Percentiles rank a stretch among this genome's conserved stretches.
phyloP scores from a whole-genome alignment of 1,140 invertebrate species.

The Drosophila miranda region DNA sequence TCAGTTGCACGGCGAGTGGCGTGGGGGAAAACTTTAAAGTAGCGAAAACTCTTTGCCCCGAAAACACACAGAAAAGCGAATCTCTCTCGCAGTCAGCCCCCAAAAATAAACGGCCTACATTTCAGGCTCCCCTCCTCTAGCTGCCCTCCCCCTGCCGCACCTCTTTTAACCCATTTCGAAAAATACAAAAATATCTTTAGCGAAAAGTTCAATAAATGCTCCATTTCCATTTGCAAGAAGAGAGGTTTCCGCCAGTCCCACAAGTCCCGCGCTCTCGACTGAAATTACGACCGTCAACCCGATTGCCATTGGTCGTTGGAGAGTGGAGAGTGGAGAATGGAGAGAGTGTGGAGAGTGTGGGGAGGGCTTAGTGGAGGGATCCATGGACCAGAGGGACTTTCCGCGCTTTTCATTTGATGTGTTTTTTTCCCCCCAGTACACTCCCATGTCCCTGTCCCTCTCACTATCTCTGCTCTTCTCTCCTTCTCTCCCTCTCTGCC shows the following conservation, averaged over 20 bases:
- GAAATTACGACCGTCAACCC: conserved; percentile 66
- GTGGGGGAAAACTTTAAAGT: conserved; percentile 49
- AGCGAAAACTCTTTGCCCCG: conserved; percentile 35
- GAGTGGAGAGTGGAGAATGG: too few relatives aligned
- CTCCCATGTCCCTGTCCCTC: neutral
- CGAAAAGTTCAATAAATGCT: conserved; percentile 78
- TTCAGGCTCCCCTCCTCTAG: conserved; percentile 9
- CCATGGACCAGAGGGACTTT: conserved; percentile 10
- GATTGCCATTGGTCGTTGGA: conserved; percentile 45
- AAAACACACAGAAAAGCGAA: conserved; percentile 1
- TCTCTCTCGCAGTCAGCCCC: conserved; percentile 23
- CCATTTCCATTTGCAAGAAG: conserved; percentile 66
- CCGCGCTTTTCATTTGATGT: conserved; percentile 61
- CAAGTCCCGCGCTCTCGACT: conserved; percentile 5
- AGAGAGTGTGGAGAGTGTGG: too few relatives aligned
- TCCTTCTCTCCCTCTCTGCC: neutral
- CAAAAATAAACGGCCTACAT: conserved; percentile 69
- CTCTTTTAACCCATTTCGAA: conserved; percentile 54
- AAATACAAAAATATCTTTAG: conserved; percentile 72
- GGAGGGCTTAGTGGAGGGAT: conserved; percentile 14
- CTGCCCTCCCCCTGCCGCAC: neutral
- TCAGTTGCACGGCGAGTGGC: conserved; percentile 31
- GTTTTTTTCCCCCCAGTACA: neutral
- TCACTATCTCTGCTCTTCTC: neutral
- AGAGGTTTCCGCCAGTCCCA: conserved; percentile 8